phyloP scores from a whole-genome alignment of 2,888 invertebrate species.

The Cantharis rustica region DNA sequence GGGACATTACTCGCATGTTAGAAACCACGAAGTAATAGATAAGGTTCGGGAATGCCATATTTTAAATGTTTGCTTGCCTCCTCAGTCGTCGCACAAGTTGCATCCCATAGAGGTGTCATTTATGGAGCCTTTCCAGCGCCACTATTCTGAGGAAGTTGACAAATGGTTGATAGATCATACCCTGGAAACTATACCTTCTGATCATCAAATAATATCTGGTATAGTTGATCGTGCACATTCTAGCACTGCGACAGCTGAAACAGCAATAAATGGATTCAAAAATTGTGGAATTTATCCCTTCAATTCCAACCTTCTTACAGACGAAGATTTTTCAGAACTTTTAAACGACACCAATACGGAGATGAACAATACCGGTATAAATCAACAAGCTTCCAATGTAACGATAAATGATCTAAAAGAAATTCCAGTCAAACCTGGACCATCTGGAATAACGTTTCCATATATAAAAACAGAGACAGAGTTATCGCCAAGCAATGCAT shows the following conservation, averaged over 20 bases:
- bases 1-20: constrained; percentile 7
- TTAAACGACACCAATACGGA: background rate
- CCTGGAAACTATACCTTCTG: background rate
- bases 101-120: background rate
- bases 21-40: background rate
- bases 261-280: constrained; percentile 8
- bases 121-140: background rate
- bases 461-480: background rate
- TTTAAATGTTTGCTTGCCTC: background rate
- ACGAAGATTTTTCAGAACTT: background rate
- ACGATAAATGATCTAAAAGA: background rate
- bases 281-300: constrained; percentile 16
- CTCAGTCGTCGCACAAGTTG: constrained; percentile 3
- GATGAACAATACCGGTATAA: background rate
- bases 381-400: background rate
- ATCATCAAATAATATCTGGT: background rate
- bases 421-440: background rate
- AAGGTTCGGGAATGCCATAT: background rate
- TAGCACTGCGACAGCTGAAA: background rate
- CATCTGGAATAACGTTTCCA: background rate
- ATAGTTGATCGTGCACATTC: background rate
- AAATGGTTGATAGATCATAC: background rate
- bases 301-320: constrained; percentile 2
- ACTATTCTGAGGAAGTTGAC: background rate
- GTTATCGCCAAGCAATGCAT: background rate